Percentiles rank a stretch among this genome's conserved stretches.
Evolutionary conservation across 2,888 invertebrate species (phyloP).

Genomic region (Flexamia atlantica): DNA sequence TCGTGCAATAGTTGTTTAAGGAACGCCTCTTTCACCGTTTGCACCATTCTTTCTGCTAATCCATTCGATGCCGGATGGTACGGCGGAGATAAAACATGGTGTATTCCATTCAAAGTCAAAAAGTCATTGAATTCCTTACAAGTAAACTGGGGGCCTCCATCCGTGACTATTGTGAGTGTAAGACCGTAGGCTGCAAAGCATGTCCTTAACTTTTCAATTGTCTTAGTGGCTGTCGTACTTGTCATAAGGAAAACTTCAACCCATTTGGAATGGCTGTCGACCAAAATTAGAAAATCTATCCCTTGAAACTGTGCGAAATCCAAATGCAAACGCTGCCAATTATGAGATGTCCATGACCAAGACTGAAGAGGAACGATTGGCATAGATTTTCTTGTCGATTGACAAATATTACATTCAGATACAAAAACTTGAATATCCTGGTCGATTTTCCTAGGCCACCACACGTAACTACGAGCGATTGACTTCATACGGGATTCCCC

Average conservation of each 20-base stretch:
- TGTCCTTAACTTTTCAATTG: neutral
- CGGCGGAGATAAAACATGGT: conserved; percentile 62
- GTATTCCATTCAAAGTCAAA: conserved; percentile 12
- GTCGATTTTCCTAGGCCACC: conserved; percentile 57
- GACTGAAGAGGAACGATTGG: conserved; percentile 67
- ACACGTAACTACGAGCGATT: conserved; percentile 44
- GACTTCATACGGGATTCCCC: conserved; percentile 39
- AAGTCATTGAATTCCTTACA: conserved; percentile 38
- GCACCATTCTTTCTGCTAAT: conserved; percentile 70
- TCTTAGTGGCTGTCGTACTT: neutral
- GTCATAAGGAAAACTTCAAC: conserved; percentile 56
- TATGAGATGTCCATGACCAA: neutral
- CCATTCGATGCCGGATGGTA: conserved; percentile 70
- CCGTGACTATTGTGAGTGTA: conserved; percentile 15
- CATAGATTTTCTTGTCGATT: conserved; percentile 64
- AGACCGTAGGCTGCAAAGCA: conserved; percentile 33
- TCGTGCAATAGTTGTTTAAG: conserved; percentile 23
- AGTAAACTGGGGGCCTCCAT: conserved; percentile 44
- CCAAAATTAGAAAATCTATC: conserved; percentile 56
- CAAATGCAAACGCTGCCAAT: conserved; percentile 18
- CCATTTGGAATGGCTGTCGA: conserved; percentile 64
- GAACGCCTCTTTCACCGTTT: conserved; percentile 68
- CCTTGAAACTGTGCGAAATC: conserved; percentile 42
- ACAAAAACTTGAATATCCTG: conserved; percentile 44
- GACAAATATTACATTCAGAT: conserved; percentile 59